Conservation (phyloP, 2,113 vertebrate species). For the Chaetops frenatus region DNA sequence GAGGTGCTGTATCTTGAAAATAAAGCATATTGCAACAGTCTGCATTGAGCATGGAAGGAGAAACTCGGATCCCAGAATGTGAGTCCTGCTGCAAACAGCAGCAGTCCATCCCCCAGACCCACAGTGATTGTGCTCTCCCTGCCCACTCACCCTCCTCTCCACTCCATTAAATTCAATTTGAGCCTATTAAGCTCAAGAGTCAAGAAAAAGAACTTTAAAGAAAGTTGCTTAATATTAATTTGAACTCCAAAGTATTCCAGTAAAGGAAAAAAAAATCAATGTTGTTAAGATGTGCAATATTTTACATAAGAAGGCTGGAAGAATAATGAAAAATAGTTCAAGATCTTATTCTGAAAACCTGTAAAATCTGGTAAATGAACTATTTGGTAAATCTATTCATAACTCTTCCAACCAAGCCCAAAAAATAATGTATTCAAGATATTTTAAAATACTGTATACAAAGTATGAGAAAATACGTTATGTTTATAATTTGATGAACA, state of each 20-base stretch:
- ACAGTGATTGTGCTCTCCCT: not conserved
- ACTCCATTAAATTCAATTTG: not conserved
- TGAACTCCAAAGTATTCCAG: not conserved
- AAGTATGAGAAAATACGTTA: not conserved
- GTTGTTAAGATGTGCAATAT: not conserved
- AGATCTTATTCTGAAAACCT: not conserved
- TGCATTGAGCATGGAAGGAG: not conserved
- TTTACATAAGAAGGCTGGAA: not conserved
- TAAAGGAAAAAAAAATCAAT: not conserved
- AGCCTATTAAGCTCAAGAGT: not conserved
- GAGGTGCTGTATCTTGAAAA: not conserved
- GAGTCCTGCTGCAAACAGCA: not conserved
- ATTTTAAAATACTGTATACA: not conserved
- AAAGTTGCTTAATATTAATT: constrained; percentile 9
- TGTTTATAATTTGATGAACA: not conserved
- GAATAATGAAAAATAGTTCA: not conserved
- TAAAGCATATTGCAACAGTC: not conserved
- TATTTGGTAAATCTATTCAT: not conserved
- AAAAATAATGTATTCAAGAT: not conserved
- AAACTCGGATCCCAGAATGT: not conserved
- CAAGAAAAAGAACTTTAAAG: not conserved
- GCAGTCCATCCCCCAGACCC: rapidly evolving
- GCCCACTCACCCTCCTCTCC: not conserved
- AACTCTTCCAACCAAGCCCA: not conserved
- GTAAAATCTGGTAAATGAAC: not conserved